Evolutionary conservation across 2,888 invertebrate species (phyloP).

Genomic region (Perizoma affinitatum): DNA sequence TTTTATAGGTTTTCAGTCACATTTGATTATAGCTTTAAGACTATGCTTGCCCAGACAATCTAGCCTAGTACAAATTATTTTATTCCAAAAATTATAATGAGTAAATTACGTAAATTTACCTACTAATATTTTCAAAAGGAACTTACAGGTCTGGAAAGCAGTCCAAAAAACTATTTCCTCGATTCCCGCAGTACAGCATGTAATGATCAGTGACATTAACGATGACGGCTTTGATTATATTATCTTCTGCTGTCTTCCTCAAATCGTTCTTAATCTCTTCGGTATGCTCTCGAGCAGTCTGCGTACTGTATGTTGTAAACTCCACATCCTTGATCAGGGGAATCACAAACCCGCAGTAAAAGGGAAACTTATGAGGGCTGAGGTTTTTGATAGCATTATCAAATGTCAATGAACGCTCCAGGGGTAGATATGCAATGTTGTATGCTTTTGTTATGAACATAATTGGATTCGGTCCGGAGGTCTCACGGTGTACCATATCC

Average conservation of each 20-base stretch:
- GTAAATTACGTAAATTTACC: too few species aligned
- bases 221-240: constrained; percentile 66
- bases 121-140: neutral
- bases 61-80: too few species aligned
- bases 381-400: constrained; percentile 47
- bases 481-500: constrained; percentile 61
- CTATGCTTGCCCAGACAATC: too few species aligned
- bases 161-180: constrained; percentile 69
- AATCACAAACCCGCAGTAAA: constrained; percentile 69
- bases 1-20: too few species aligned
- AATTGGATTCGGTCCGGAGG: constrained; percentile 65
- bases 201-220: constrained; percentile 76
- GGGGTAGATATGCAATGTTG: constrained; percentile 64
- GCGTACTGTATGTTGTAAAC: constrained; percentile 59
- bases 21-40: too few species aligned
- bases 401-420: constrained; percentile 56
- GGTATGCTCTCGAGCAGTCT: constrained; percentile 22
- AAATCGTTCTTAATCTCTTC: constrained; percentile 55
- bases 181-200: constrained; percentile 59
- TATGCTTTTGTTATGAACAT: constrained; percentile 63
- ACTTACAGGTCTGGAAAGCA: constrained; percentile 73
- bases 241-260: constrained; percentile 54
- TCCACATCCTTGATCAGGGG: constrained; percentile 71
- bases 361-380: constrained; percentile 42
- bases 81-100: too few species aligned